Evolutionary conservation across 2,113 vertebrate genomes (phyloP).

Genomic region (Varanus komodoensis): DNA sequence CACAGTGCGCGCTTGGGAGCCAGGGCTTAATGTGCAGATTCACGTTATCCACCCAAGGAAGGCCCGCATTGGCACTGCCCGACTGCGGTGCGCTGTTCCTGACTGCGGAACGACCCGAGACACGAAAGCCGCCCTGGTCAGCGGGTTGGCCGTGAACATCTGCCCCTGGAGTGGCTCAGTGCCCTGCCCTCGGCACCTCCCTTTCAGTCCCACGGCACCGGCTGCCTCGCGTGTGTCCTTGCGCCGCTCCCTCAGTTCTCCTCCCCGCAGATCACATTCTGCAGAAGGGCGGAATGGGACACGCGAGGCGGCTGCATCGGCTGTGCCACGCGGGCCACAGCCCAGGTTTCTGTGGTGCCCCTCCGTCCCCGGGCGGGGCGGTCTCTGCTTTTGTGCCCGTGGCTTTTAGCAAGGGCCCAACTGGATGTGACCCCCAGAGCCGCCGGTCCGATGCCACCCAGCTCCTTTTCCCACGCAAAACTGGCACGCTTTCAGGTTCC

Average conservation of each 20-base stretch:
- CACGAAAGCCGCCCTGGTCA: not conserved
- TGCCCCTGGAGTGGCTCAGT: too few species aligned
- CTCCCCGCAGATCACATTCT: not conserved
- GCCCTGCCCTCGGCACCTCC: not conserved
- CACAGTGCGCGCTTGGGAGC: not conserved
- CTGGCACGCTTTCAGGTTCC: too few species aligned
- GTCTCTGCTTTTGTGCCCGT: not conserved
- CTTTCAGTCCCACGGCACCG: not conserved
- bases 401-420: not conserved
- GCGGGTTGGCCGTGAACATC: too few species aligned
- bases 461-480: too few species aligned
- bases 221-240: not conserved
- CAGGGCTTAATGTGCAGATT: not conserved
- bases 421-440: too few species aligned
- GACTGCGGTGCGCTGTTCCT: not conserved
- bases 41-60: too few species aligned
- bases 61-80: too few species aligned
- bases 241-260: not conserved
- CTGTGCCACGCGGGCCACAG: too few species aligned
- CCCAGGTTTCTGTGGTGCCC: too few species aligned
- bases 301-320: too few species aligned
- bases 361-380: too few species aligned
- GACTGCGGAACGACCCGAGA: not conserved
- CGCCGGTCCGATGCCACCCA: too few species aligned
- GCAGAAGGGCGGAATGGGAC: not conserved